Percentiles rank a stretch among this genome's conserved stretches.
phyloP scores from a whole-genome alignment of 2,113 vertebrate genomes.

The Chunga burmeisteri region DNA sequence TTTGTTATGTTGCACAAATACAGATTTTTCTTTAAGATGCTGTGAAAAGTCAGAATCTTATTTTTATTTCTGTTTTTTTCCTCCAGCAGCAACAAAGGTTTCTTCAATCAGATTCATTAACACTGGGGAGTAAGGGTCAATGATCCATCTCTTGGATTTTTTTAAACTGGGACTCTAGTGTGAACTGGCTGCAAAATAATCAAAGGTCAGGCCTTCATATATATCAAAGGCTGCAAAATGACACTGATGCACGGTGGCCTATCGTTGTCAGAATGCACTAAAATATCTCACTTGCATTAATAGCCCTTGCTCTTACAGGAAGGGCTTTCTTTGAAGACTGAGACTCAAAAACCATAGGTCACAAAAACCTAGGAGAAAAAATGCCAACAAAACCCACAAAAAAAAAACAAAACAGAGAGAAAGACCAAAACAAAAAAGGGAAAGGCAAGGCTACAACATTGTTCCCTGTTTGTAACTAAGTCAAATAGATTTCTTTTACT shows the following conservation, averaged over 20 bases:
- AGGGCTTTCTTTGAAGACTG: not conserved
- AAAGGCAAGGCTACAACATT: not conserved
- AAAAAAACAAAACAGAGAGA: not conserved
- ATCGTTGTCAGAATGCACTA: not conserved
- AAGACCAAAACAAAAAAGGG: not conserved
- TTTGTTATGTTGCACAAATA: not conserved
- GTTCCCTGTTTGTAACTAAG: not conserved
- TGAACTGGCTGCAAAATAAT: not conserved
- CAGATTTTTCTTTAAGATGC: not conserved
- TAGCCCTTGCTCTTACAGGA: not conserved
- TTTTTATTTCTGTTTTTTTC: not conserved
- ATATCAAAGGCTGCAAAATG: not conserved
- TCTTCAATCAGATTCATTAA: not conserved
- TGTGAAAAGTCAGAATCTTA: not conserved
- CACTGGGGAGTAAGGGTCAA: not conserved
- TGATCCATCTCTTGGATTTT: not conserved
- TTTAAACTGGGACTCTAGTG: not conserved
- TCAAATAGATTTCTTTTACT: not conserved
- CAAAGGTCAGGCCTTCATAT: not conserved
- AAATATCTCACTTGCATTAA: not conserved
- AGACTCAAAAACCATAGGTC: not conserved
- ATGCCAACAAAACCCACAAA: not conserved
- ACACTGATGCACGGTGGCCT: too few species aligned
- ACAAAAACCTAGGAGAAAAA: not conserved
- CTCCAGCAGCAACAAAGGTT: not conserved